Evolutionary conservation across 2,797 vertebrate genomes (phyloP).

Genomic region (Danio kyathit): DNA sequence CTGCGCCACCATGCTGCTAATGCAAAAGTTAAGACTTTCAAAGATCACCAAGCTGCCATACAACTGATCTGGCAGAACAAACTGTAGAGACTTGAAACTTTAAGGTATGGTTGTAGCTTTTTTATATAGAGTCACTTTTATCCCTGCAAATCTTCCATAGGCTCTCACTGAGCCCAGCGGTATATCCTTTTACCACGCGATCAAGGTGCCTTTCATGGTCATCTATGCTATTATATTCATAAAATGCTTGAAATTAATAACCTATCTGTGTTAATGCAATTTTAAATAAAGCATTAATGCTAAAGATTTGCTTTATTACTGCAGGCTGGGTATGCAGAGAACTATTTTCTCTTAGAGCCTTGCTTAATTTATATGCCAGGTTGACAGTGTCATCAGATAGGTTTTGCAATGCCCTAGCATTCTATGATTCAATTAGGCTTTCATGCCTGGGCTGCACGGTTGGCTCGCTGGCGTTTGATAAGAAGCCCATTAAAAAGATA

Average conservation of each 20-base stretch:
- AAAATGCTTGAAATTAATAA: conserved; percentile 70
- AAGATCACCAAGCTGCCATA: no score
- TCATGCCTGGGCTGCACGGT: conserved; percentile 60
- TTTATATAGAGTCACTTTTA: neutral
- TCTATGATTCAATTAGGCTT: conserved; percentile 70
- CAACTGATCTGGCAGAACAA: no score
- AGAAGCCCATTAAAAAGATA: conserved; percentile 71
- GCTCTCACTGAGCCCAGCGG: conserved; percentile 31
- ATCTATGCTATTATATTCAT: conserved; percentile 60
- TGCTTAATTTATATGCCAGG: conserved; percentile 66
- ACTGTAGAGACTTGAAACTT: no score
- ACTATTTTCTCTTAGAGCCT: conserved; percentile 60
- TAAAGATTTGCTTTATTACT: conserved; percentile 67
- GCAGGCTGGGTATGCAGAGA: conserved; percentile 44
- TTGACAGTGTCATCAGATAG: conserved; percentile 69
- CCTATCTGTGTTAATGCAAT: conserved; percentile 65
- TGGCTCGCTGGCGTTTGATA: conserved; percentile 65
- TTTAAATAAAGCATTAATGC: conserved; percentile 68
- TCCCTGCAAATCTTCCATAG: neutral
- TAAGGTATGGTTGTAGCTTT: no score
- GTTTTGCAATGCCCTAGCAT: conserved; percentile 66
- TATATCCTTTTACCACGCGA: conserved; percentile 52
- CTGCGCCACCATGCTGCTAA: no score
- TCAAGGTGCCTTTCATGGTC: conserved; percentile 69
- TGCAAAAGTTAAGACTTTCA: no score